phyloP scores from a whole-genome alignment of 2,113 vertebrate genomes.

The Hassar affinis region DNA sequence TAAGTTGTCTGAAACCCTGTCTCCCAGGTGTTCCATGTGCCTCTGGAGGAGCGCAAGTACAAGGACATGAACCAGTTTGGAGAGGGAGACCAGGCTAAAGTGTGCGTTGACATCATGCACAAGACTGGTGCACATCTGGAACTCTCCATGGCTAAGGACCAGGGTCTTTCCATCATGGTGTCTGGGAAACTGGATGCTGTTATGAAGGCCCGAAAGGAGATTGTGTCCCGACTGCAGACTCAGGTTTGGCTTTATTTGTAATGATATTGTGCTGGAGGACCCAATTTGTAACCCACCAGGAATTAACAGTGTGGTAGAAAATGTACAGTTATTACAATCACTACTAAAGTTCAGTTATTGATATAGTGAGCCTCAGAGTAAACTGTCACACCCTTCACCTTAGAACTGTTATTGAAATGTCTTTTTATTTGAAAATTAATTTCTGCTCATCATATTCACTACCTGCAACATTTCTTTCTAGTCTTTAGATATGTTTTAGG shows the following conservation, averaged over 20 bases:
- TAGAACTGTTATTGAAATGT: not conserved
- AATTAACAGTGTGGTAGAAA: not conserved
- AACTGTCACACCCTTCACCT: not conserved
- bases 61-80: conserved; percentile 99
- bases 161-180: conserved; percentile 99
- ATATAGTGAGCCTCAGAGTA: not conserved
- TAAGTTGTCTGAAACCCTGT: not conserved
- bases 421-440: too few relatives aligned
- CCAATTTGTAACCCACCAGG: not conserved
- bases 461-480: too few relatives aligned
- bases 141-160: conserved; percentile 97
- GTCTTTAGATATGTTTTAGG: too few relatives aligned
- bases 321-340: too few relatives aligned
- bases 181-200: conserved; percentile 96
- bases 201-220: conserved; percentile 99
- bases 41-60: conserved; percentile 96
- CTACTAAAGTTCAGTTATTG: not conserved
- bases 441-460: too few relatives aligned
- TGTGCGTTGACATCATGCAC: conserved; percentile 99
- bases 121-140: conserved; percentile 97
- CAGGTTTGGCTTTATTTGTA: conserved; percentile 65
- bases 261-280: not conserved
- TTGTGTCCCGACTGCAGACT: conserved; percentile 96
- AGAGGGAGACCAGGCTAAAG: conserved; percentile 97
- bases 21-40: conserved; percentile 93